phyloP scores from a whole-genome alignment of 2,797 vertebrate genomes.

The Anas capensis region DNA sequence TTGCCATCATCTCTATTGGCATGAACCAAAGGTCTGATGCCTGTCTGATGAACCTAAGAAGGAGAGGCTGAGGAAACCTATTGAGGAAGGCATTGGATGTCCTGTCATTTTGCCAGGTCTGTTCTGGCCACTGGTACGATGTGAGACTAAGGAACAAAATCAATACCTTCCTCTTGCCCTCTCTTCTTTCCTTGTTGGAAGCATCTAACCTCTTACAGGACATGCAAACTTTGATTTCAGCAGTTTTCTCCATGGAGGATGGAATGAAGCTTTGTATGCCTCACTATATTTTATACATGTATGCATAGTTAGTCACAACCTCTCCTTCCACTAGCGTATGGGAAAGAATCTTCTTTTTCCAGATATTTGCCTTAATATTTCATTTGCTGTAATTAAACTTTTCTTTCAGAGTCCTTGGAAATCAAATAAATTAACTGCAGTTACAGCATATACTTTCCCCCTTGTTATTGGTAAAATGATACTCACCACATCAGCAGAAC shows the following conservation, averaged over 20 bases:
- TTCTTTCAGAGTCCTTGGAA: background rate
- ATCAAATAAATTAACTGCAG: background rate
- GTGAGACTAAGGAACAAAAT: background rate
- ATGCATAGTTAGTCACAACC: background rate
- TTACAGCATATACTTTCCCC: background rate
- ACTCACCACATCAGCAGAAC: background rate
- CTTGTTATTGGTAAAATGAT: slow-evolving; percentile 6
- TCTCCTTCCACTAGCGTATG: background rate
- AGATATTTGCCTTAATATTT: background rate
- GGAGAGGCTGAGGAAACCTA: background rate
- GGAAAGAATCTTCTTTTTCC: background rate
- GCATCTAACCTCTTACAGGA: background rate
- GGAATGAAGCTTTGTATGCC: accelerated
- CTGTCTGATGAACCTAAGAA: background rate
- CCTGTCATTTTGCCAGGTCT: background rate
- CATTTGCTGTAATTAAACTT: background rate
- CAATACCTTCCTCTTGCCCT: background rate
- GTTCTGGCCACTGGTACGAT: background rate
- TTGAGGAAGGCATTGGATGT: background rate
- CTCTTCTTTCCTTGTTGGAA: background rate
- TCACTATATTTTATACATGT: background rate
- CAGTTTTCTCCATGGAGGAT: background rate
- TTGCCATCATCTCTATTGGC: background rate
- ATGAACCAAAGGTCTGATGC: background rate
- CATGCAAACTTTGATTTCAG: background rate